Conservation (phyloP, 2,113 vertebrate genomes). For the Petrocephalus microphthalmus region DNA sequence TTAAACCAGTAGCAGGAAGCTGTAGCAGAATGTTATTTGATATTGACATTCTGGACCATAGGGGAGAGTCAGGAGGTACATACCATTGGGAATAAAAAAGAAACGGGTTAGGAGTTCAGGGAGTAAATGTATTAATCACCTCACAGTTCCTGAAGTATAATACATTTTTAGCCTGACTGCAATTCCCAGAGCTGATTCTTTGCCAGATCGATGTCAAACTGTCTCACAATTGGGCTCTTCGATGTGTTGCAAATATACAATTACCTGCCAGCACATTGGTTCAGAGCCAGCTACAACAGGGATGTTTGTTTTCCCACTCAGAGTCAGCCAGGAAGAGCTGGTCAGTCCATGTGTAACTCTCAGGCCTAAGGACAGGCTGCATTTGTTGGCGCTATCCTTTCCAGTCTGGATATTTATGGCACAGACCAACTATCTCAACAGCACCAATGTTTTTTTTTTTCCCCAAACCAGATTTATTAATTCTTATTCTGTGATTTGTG, state of each 20-base stretch:
- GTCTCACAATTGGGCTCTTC: background rate
- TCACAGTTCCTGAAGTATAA: conserved; percentile 10
- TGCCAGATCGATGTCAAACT: conserved; percentile 1
- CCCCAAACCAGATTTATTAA: background rate
- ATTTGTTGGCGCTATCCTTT: background rate
- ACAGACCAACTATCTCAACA: background rate
- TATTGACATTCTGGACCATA: conserved; percentile 17
- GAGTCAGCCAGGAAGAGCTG: background rate
- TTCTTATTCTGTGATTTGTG: background rate
- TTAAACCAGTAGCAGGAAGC: conserved; percentile 7
- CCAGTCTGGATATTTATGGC: background rate
- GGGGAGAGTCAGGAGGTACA: background rate
- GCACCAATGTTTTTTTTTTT: background rate
- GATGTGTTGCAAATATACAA: conserved; percentile 15
- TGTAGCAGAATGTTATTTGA: background rate
- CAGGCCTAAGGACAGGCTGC: background rate
- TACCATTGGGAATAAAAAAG: conserved; percentile 12
- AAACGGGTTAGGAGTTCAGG: background rate
- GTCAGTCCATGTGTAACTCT: background rate
- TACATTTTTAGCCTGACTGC: conserved; percentile 8
- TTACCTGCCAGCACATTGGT: background rate
- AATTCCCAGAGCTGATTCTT: conserved; percentile 17
- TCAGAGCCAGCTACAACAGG: background rate
- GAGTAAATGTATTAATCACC: conserved; percentile 25
- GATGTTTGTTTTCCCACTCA: background rate